A percentile compares a stretch with the other conserved stretches of the same genome.
These are phyloP conservation scores for Amorpha juglandis DNA, from an alignment of 2,888 invertebrate species.

Conservation along the genomic window DNA sequence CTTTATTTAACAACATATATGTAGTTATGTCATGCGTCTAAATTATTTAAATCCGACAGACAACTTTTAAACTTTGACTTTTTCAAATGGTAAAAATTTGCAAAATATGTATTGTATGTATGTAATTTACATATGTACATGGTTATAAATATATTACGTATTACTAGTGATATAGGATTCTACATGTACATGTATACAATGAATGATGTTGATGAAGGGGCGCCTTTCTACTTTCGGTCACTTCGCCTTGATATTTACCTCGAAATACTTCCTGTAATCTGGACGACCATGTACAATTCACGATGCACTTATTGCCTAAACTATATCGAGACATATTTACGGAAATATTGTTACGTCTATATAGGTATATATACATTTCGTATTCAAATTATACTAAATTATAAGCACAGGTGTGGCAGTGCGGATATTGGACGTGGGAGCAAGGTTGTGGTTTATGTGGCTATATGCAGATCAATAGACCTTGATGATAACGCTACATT, in stretches of 20 bases:
- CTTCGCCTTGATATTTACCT: constrained; percentile 77
- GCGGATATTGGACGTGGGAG: constrained; percentile 15
- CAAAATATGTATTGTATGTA: neutral
- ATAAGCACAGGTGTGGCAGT: constrained; percentile 32
- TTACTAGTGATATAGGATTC: no score
- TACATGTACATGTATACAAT: constrained; percentile 25
- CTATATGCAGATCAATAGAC: constrained; percentile 28
- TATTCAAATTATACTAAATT: constrained; percentile 40
- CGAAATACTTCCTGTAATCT: constrained; percentile 71
- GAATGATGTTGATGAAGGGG: constrained; percentile 45
- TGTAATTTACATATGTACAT: no score
- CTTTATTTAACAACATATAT: constrained; percentile 20
- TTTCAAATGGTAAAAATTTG: neutral
- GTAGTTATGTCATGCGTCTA: neutral
- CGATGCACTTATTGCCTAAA: constrained; percentile 33
- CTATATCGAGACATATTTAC: constrained; percentile 35
- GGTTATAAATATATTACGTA: neutral
- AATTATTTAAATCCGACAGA: constrained; percentile 4
- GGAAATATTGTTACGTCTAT: constrained; percentile 1
- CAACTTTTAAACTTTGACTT: neutral
- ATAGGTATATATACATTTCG: constrained; percentile 26
- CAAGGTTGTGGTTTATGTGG: constrained; percentile 27
- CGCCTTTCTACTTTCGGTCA: constrained; percentile 57
- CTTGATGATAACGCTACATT: constrained; percentile 28
- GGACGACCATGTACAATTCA: constrained; percentile 56